A percentile compares a stretch with the other conserved stretches of the same genome.
Conservation (phyloP, 2,113 vertebrate species). For the Manacus vitellinus region DNA sequence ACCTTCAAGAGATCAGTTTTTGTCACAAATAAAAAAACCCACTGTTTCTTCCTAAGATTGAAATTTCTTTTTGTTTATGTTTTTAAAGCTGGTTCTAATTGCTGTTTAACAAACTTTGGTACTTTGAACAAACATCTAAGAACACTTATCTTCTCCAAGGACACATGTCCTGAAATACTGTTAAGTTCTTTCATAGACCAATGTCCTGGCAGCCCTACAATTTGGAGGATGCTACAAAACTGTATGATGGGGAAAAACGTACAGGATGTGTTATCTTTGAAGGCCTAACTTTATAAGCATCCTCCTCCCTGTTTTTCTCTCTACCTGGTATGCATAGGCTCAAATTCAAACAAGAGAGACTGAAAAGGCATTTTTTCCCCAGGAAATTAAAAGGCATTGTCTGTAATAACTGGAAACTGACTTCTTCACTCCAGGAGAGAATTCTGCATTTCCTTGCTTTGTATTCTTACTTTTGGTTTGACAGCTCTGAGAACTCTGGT, state of each 20-base stretch:
- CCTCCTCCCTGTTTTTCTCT: not conserved
- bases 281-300: not conserved
- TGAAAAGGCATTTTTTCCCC: fast-evolving
- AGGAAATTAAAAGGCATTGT: not conserved
- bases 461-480: not conserved
- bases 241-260: not conserved
- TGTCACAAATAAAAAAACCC: not conserved
- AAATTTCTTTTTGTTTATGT: not conserved
- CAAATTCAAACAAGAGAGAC: not conserved
- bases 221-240: not conserved
- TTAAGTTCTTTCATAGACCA: not conserved
- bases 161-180: not conserved
- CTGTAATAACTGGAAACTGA: not conserved
- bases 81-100: not conserved
- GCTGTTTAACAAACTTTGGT: not conserved
- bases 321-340: not conserved
- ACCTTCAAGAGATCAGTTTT: not conserved
- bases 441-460: not conserved
- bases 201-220: not conserved
- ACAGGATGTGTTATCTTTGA: not conserved
- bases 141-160: not conserved
- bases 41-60: not conserved
- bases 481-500: not conserved
- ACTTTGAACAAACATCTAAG: not conserved
- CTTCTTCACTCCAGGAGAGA: not conserved